Percentiles rank a stretch among this genome's conserved stretches.
These are phyloP conservation scores for Polypterus bichir DNA, from an alignment of 2,113 vertebrate species.

Conservation along the genomic window DNA sequence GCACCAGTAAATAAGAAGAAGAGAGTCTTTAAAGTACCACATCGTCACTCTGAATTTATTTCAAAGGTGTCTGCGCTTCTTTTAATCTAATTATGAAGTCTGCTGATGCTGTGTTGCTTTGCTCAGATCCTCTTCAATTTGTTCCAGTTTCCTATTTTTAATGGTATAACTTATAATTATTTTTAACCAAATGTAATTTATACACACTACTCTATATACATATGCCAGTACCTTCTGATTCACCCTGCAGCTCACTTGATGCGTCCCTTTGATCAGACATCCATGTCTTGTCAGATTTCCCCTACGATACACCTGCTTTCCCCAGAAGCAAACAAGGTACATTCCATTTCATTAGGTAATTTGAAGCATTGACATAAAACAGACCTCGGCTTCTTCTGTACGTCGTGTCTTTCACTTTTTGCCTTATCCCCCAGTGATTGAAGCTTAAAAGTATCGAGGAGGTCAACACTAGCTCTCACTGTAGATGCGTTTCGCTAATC, in stretches of 20 bases:
- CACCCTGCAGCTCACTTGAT: constrained; percentile 26
- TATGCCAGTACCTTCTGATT: constrained; percentile 14
- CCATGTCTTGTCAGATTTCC: constrained; percentile 29
- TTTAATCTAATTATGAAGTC: no score
- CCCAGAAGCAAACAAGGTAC: constrained; percentile 17
- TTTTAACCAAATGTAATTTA: no score
- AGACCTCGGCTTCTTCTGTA: constrained; percentile 24
- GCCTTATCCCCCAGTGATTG: constrained; percentile 14
- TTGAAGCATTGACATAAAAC: constrained; percentile 29
- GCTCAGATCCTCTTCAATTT: no score
- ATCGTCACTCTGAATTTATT: no score
- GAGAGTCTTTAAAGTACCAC: no score
- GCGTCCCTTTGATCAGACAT: constrained; percentile 33
- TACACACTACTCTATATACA: not conserved
- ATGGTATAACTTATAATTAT: no score
- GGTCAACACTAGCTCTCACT: constrained; percentile 24
- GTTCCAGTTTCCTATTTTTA: no score
- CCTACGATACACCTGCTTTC: constrained; percentile 22
- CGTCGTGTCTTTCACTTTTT: constrained; percentile 18
- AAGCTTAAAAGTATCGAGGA: constrained; percentile 27
- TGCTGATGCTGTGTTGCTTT: no score
- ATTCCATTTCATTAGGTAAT: constrained; percentile 28
- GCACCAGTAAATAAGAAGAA: no score
- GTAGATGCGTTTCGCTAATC: constrained; percentile 23
- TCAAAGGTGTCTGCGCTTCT: no score